Evolutionary conservation across 2,113 vertebrate species (phyloP), one percentile per base, ranked within the genome.

Genomic region (Coptodon rendalli): DNA sequence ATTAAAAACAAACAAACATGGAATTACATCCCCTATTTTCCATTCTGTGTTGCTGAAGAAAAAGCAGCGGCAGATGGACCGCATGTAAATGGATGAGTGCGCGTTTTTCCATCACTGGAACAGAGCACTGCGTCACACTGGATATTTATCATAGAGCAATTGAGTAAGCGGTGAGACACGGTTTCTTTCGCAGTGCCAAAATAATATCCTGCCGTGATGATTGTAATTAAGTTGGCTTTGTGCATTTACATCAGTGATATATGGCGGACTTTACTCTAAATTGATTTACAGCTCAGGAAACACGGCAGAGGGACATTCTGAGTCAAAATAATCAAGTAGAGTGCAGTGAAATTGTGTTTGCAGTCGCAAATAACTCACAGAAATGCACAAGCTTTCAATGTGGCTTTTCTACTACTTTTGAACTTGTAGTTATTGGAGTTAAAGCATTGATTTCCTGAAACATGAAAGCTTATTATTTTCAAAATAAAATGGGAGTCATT

Each of bases 71-170:
- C 57, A 48, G 45, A 57, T 34, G 38, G 50, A 56, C 79, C 66
- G 3, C 66, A 86, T 86, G 85, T 79, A 63, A 89, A 90, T 92
- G 19, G 63, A 68, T 9, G 29, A 68, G 7, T 59, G 76, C n/a
- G 38, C 36, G 12, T 53, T 93, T 86, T 82, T 88, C 82, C 82
- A 56, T 82, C 36, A 40, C 13, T 76, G 43, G 48, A 61, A 50
- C 9, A 45, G 80, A 66, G 61, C 48, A 19, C 43, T 52, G 50
- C 34, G 14, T 53, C 53, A 53, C 52, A 83, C 36, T 84, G 80
- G 85, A 27, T 88, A 85, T 87, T 82, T 86, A 87, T 92, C 86
- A 88, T 13, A 31, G 38, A 61, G 53, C 56, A 66, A 81, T 56
- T 45, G 54, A 85, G 73, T 89, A 40, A 87, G 61, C 29, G 12